phyloP scores from a whole-genome alignment of 1,140 invertebrate species.

The Coelopa frigida region DNA sequence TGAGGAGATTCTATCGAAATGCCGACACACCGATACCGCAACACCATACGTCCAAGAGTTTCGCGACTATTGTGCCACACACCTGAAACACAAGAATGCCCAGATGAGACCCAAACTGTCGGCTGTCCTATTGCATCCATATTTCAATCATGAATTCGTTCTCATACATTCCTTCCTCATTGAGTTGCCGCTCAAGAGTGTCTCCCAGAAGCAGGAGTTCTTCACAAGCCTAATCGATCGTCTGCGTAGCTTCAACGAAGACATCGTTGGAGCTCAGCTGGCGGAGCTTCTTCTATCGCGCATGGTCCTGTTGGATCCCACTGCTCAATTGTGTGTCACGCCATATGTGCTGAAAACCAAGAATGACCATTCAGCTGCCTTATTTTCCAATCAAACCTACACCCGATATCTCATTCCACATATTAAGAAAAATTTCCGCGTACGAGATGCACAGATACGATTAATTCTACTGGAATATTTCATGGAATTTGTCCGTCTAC shows the following conservation, averaged over 20 bases:
- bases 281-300: constrained; percentile 67
- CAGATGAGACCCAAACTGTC: constrained; percentile 54
- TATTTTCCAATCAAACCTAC: constrained; percentile 59
- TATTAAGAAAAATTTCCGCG: constrained; percentile 66
- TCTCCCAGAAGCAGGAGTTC: constrained; percentile 67
- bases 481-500: constrained; percentile 59
- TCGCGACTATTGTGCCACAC: constrained; percentile 56
- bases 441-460: constrained; percentile 67
- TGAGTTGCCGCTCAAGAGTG: constrained; percentile 69
- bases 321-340: constrained; percentile 65
- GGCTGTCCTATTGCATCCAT: constrained; percentile 59
- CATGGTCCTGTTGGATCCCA: constrained; percentile 71
- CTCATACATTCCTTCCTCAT: constrained; percentile 71
- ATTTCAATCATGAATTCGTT: constrained; percentile 78
- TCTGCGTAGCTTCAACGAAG: constrained; percentile 64
- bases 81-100: constrained; percentile 55
- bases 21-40: constrained; percentile 17
- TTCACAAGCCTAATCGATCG: constrained; percentile 60
- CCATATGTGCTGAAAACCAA: constrained; percentile 67
- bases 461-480: constrained; percentile 64
- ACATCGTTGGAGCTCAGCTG: constrained; percentile 69
- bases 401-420: constrained; percentile 63
- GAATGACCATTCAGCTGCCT: constrained; percentile 45
- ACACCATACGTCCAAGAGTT: constrained; percentile 58
- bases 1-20: constrained; percentile 60